phyloP scores from a whole-genome alignment of 2,113 vertebrate species.

The Rhynchomys soricoides region DNA sequence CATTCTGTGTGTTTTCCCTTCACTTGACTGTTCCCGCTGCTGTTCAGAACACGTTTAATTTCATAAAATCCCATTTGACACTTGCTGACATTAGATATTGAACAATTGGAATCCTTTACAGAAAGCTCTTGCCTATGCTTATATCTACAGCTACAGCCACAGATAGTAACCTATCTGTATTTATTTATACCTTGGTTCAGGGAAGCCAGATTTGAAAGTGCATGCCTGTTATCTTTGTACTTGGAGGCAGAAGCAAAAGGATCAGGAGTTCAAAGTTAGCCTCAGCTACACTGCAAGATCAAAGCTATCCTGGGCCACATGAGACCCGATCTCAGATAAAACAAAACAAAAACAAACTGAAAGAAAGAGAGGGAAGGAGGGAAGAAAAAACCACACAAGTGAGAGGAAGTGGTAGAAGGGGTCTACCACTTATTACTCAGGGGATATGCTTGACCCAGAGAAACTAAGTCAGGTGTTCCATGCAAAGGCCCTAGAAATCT shows the following conservation, averaged over 20 bases:
- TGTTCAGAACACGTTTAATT: background rate
- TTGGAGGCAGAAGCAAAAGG: background rate
- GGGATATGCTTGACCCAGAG: background rate
- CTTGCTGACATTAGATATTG: background rate
- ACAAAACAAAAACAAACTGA: background rate
- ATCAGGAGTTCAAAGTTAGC: background rate
- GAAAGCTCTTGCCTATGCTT: background rate
- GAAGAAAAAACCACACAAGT: background rate
- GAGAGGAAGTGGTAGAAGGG: background rate
- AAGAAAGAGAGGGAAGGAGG: background rate
- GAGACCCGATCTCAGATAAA: background rate
- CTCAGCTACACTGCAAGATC: background rate
- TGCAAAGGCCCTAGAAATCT: background rate
- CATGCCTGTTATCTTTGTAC: background rate
- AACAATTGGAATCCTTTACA: background rate
- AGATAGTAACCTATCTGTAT: background rate
- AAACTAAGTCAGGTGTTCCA: background rate
- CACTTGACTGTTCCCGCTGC: background rate
- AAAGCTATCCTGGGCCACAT: background rate
- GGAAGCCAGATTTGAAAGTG: too few species aligned
- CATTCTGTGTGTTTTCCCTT: background rate
- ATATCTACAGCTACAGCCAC: background rate
- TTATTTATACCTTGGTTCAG: background rate
- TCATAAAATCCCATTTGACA: background rate
- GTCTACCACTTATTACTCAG: background rate